Conservation (phyloP, 1,140 invertebrate genomes). For the Parasteatoda tepidariorum region DNA sequence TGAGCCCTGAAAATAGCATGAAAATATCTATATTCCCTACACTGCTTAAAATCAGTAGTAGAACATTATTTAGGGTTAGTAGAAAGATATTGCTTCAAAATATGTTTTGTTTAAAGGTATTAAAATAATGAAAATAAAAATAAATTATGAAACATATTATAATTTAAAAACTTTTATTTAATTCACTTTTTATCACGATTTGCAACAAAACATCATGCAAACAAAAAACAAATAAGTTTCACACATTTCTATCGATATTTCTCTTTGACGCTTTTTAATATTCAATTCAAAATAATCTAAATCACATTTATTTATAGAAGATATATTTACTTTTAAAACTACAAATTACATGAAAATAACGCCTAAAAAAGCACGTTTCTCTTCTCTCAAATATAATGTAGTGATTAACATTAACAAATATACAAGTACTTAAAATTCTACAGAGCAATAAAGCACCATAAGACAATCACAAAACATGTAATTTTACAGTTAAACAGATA, state of each 20-base stretch:
- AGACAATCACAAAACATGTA: conserved; percentile 14
- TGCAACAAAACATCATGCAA: conserved; percentile 35
- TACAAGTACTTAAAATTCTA: not conserved
- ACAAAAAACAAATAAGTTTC: no score
- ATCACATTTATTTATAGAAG: no score
- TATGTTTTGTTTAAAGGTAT: no score
- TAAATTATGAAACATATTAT: not conserved
- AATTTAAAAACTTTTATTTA: conserved; percentile 42
- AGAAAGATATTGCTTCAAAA: not conserved
- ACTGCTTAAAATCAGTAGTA: not conserved
- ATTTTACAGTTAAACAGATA: conserved; percentile 31
- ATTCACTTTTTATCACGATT: conserved; percentile 36
- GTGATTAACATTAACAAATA: not conserved
- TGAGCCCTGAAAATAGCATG: no score
- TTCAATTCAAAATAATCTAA: no score
- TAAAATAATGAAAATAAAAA: no score
- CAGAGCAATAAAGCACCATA: conserved; percentile 13
- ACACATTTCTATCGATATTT: no score
- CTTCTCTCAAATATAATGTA: not conserved
- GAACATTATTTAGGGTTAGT: not conserved
- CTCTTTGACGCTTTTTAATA: no score
- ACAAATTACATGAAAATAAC: no score
- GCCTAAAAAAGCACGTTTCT: not conserved
- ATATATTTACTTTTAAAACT: no score
- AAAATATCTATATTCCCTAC: no score